phyloP scores from a whole-genome alignment of 2,797 vertebrate species.

The Xenopus petersii region DNA sequence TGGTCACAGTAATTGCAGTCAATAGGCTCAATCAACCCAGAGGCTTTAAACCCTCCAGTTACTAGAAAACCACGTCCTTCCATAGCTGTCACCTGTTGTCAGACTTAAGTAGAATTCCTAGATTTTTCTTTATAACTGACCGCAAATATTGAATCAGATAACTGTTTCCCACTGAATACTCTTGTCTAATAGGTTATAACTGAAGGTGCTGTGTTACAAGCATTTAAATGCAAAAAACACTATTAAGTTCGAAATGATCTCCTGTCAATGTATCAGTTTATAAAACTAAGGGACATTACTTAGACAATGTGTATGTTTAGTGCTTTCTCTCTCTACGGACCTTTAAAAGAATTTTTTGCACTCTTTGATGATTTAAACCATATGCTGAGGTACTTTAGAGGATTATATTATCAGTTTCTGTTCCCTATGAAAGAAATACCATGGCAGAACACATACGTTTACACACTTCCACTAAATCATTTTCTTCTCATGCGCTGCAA shows the following conservation, averaged over 20 bases:
- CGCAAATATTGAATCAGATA: no score
- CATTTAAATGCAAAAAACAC: neutral
- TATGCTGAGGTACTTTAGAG: constrained; percentile 64
- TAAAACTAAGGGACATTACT: no score
- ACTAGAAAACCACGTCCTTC: no score
- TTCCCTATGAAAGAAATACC: constrained; percentile 59
- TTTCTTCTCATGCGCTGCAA: constrained; percentile 49
- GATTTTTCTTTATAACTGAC: no score
- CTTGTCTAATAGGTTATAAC: neutral
- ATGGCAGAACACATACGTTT: constrained; percentile 56
- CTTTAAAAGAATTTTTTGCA: constrained; percentile 64
- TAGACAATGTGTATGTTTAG: constrained; percentile 55
- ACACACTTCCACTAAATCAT: constrained; percentile 59
- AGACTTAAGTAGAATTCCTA: no score
- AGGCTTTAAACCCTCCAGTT: no score
- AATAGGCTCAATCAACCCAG: no score
- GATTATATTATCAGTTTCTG: constrained; percentile 66
- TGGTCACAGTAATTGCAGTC: no score
- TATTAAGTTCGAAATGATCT: constrained; percentile 2
- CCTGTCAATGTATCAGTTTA: no score
- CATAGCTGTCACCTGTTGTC: no score
- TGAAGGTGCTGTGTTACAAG: neutral
- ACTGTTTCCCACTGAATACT: no score
- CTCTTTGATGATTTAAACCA: constrained; percentile 67
- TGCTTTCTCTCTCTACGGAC: constrained; percentile 53